Evolutionary conservation across 2,797 vertebrate species (phyloP), one percentile per base, ranked within the genome.

Genomic region (Ceryle rudis): DNA sequence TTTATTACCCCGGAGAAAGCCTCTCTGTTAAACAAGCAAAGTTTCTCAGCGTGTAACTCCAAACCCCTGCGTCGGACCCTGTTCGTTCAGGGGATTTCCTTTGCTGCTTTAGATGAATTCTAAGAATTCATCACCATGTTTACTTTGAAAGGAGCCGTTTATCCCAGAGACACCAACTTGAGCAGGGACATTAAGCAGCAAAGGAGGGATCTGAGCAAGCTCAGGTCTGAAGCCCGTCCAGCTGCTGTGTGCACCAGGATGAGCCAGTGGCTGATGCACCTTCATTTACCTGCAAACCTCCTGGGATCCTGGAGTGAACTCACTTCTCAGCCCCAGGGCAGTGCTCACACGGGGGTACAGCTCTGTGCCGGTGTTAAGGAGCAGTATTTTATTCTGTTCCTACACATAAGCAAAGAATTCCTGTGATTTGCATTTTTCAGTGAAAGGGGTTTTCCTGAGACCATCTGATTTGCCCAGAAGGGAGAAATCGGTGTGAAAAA

Each of bases 21-120:
- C 85, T 81, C 67, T 2, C 46, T 22, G 61, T 46, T 49, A 25
- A 58, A 42, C 26, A 62, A 71, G 77, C 91, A 55, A 3, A 55
- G 31, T 4, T 81, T 51, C 84, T 65, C 44, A 14, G 37, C 4
- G 0, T n/a, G 71, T 28, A 57, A 41, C 65, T 80, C 79, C 85
- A 41, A 25, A 14, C 64, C 77, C 67, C 73, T 21, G 66, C 7
- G 0, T 37, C 1, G 2, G 52, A 11, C 80, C 66, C 4, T 0
- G 14, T 18, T 51, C 11, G 2, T 74, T 42, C 73, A 42, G 93
- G 95, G 92, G 89, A 81, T 95, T 97, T 96, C 95, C 95, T 96
- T 25, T 14, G 39, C 73, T 77, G 79, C 80, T 66, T 62, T 10
- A 15, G 51, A 57, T 4, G 46, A 64, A 71, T 52, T 92, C 71